These are phyloP conservation scores for Willowsia nigromaculata DNA, from an alignment of 2,888 invertebrate genomes.

Conservation along the genomic window DNA sequence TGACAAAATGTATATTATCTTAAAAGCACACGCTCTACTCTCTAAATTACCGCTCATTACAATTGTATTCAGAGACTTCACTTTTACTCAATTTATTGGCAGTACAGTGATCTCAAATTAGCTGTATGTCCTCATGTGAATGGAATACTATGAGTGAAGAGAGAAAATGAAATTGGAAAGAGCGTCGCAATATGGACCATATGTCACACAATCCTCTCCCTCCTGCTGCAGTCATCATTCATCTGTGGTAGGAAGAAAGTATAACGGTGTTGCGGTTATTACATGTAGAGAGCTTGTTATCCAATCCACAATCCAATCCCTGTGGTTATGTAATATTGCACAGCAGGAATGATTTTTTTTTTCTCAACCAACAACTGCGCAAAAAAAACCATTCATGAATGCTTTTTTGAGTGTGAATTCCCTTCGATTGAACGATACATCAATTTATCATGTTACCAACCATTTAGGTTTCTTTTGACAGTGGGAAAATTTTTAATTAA, in stretches of 20 bases:
- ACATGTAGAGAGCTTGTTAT: too few relatives aligned
- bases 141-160: background rate
- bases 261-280: background rate
- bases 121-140: background rate
- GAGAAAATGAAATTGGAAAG: background rate
- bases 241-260: background rate
- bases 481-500: background rate
- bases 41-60: background rate
- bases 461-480: too few relatives aligned
- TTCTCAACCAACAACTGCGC: background rate
- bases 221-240: background rate
- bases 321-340: background rate
- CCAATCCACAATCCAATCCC: background rate
- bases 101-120: background rate
- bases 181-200: background rate
- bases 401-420: too few relatives aligned
- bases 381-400: too few relatives aligned
- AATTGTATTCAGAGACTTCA: background rate
- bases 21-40: too few relatives aligned
- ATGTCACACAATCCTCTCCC: background rate
- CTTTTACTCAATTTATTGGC: background rate
- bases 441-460: too few relatives aligned
- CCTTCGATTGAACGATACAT: too few relatives aligned
- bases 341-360: background rate
- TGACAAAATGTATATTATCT: background rate